phyloP scores from a whole-genome alignment of 2,797 vertebrate genomes.

The Cossypha heuglini region DNA sequence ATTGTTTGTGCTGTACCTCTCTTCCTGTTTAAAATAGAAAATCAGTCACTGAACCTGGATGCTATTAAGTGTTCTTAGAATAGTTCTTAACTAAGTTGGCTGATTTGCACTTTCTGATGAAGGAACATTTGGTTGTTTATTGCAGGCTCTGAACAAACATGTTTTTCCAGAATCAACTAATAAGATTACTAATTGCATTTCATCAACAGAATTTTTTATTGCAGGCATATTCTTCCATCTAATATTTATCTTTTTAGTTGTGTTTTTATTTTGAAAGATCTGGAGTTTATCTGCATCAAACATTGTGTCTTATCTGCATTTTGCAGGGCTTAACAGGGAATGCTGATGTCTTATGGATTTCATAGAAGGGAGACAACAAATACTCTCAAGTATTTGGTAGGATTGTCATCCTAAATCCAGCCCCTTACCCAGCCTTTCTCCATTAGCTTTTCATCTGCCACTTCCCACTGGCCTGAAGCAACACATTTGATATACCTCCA shows the following conservation, averaged over 20 bases:
- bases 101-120: constrained; percentile 58
- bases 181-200: neutral
- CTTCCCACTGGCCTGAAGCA: neutral
- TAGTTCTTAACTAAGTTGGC: constrained; percentile 60
- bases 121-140: constrained; percentile 39
- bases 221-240: neutral
- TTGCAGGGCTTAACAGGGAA: neutral
- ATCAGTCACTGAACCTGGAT: constrained; percentile 28
- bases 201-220: neutral
- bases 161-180: neutral
- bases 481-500: neutral
- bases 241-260: neutral
- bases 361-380: neutral
- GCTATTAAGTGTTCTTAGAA: constrained; percentile 64
- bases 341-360: neutral
- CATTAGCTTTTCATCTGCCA: neutral
- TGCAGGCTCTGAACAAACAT: constrained; percentile 16
- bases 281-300: neutral
- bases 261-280: neutral
- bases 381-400: neutral
- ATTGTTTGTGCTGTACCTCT: constrained; percentile 56
- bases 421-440: neutral
- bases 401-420: neutral
- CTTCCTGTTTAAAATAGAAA: constrained; percentile 60
- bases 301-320: neutral